These are phyloP conservation scores for Magallana ariakensis DNA, from an alignment of 1,140 invertebrate species.

Conservation along the genomic window DNA sequence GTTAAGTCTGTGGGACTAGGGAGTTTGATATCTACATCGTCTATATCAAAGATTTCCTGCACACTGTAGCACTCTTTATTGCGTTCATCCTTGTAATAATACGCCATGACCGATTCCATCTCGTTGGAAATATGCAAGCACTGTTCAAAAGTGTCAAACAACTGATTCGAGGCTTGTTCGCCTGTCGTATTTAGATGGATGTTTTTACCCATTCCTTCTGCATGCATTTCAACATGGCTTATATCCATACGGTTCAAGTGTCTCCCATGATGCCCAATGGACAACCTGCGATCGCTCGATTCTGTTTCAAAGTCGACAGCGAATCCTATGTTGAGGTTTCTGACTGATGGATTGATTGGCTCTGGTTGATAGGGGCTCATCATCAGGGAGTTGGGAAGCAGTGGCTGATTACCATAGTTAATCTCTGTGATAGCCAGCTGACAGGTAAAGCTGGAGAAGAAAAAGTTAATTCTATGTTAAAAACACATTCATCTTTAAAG, in stretches of 20 bases:
- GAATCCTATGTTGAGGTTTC: constrained; percentile 85
- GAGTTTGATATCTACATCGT: constrained; percentile 82
- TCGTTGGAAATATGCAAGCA: constrained; percentile 90
- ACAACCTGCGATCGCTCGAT: constrained; percentile 40
- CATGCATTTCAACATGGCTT: constrained; percentile 57
- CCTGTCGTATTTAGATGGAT: constrained; percentile 43
- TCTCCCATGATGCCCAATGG: constrained; percentile 30
- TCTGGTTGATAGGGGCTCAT: constrained; percentile 33
- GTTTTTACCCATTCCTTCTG: constrained; percentile 45
- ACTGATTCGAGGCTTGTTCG: constrained; percentile 74
- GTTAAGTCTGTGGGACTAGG: constrained; percentile 37
- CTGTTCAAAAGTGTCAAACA: constrained; percentile 90
- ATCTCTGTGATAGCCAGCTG: constrained; percentile 86
- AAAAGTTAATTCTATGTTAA: background rate
- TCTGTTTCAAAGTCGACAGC: constrained; percentile 82
- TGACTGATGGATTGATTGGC: constrained; percentile 61
- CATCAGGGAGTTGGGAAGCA: constrained; percentile 47
- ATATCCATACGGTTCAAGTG: constrained; percentile 56
- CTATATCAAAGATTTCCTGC: constrained; percentile 92
- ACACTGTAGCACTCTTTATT: constrained; percentile 88
- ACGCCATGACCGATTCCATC: constrained; percentile 92
- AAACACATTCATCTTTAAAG: too few species aligned
- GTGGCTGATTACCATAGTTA: constrained; percentile 62
- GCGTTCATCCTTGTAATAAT: constrained; percentile 91
- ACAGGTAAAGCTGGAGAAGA: constrained; percentile 82